Evolutionary conservation across 2,888 invertebrate species (phyloP), one percentile per base, ranked within the genome.

Genomic region (Timema podura): DNA sequence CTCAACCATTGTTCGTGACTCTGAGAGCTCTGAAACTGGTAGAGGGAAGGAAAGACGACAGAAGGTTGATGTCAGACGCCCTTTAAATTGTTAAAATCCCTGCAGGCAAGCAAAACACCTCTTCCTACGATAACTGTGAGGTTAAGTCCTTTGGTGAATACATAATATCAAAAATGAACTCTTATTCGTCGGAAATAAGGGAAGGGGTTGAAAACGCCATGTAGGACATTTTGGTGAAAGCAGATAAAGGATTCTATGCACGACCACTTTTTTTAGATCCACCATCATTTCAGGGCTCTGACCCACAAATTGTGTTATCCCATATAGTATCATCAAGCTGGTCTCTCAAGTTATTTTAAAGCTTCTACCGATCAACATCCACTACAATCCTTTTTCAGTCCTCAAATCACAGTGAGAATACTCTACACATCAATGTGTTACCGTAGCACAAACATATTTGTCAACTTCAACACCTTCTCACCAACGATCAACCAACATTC

Each of bases 121-220:
- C 61, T 8, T 11, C 30, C 30, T 61, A 8, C 45, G 61, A 44
- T 44, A 61, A 13, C 15, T 8, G 45, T 61, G 61, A 61, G 30
- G 45, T 44, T 30, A 15, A 16, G 16, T 16, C 44, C 45, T 61
- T 61, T 30, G 61, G 61, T 44, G 45, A 61, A 30, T 61, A 5
- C 30, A 61, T 61, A 10, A 45, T 61, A 30, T 61, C 61, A 2
- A 30, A 61, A 61, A 16, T 61, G 30, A 7, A 61, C 61, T 44
- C 61, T 1, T 61, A 61, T 6, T 61, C 30, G 10, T 13, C 30
- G 45, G 44, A 61, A 30, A 61, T 6, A 11, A 16, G 30, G 30
- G 45, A 61, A 11, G 61, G 61, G 61, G 30, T 61, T 11, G 61
- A 61, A 45, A 5, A 61, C 45, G 61, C 61, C 30, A 61, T 61